Conservation (phyloP, 2,797 vertebrate species). For the Manis crassicaudata region DNA sequence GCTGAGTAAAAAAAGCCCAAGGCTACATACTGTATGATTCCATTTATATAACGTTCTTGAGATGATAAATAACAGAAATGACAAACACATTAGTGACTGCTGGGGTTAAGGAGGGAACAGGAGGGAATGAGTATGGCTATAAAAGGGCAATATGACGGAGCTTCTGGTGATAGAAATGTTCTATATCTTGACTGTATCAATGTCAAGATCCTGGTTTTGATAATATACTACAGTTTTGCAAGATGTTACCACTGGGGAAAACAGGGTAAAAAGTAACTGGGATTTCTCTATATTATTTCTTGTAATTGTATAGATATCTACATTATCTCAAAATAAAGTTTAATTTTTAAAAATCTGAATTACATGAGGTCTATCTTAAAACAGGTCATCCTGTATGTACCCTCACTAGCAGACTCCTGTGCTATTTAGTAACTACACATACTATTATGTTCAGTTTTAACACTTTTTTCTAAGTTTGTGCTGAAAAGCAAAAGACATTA, state of each 20-base stretch:
- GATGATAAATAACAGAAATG: background rate
- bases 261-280: background rate
- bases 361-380: background rate
- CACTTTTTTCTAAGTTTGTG: background rate
- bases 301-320: background rate
- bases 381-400: background rate
- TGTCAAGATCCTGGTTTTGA: background rate
- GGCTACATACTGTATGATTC: background rate
- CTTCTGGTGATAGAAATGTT: background rate
- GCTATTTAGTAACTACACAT: background rate
- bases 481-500: constrained; percentile 15
- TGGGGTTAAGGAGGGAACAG: background rate
- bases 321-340: constrained; percentile 16
- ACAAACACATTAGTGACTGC: background rate
- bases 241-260: background rate
- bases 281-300: background rate
- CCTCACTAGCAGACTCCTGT: background rate
- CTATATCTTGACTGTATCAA: background rate
- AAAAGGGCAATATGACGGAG: background rate
- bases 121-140: background rate
- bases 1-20: background rate
- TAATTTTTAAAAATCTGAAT: background rate
- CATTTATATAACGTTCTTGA: background rate
- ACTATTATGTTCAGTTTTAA: background rate
- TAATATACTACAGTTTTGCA: background rate